phyloP scores from a whole-genome alignment of 2,797 vertebrate genomes.

The Sebastes itinus region DNA sequence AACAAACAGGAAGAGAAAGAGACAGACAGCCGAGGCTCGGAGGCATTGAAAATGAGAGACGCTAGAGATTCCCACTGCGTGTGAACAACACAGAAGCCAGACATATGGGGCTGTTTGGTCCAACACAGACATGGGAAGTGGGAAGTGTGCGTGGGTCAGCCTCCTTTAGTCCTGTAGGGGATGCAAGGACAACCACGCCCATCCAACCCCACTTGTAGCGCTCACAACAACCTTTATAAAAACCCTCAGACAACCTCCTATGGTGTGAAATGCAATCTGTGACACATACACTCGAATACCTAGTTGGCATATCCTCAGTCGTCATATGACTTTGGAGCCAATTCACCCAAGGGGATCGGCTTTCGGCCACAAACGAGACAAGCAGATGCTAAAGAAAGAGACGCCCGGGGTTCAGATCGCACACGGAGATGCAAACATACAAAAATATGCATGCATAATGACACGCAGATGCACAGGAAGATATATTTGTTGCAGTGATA shows the following conservation, averaged over 20 bases:
- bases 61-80: slow-evolving; percentile 4
- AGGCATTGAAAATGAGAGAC: slow-evolving; percentile 23
- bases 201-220: neutral
- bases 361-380: slow-evolving; percentile 59
- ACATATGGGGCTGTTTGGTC: slow-evolving; percentile 35
- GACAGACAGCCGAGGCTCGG: slow-evolving; percentile 18
- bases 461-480: slow-evolving; percentile 22
- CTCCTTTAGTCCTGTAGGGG: slow-evolving; percentile 2
- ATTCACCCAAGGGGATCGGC: slow-evolving; percentile 49
- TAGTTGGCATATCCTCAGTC: slow-evolving; percentile 48
- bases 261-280: slow-evolving; percentile 38
- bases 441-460: slow-evolving; percentile 42
- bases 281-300: slow-evolving; percentile 11
- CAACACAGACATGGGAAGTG: slow-evolving; percentile 16
- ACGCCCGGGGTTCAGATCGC: slow-evolving; percentile 54
- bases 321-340: slow-evolving; percentile 59
- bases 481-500: slow-evolving; percentile 28
- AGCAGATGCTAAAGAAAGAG: slow-evolving; percentile 66
- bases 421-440: slow-evolving; percentile 10
- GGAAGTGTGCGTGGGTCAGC: neutral
- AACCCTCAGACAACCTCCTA: slow-evolving; percentile 13
- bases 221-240: neutral
- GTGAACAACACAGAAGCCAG: slow-evolving; percentile 33
- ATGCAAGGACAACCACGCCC: slow-evolving; percentile 16
- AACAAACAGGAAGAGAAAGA: slow-evolving; percentile 44